These are phyloP conservation scores for Madoqua kirkii DNA, from an alignment of 2,113 vertebrate species.

Conservation along the genomic window DNA sequence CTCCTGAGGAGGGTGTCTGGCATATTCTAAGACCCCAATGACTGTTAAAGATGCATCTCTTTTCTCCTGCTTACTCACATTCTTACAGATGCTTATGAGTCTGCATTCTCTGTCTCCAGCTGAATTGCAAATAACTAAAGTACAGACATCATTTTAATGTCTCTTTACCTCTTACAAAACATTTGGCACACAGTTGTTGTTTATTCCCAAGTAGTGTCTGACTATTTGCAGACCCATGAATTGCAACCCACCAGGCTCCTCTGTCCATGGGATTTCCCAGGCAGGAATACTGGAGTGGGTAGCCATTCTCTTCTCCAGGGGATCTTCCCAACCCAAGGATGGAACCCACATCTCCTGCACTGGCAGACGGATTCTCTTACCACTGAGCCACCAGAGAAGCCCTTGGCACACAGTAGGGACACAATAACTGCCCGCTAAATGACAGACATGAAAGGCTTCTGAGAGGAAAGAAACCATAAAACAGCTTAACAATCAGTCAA, in stretches of 20 bases:
- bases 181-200: not conserved
- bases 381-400: not conserved
- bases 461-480: not conserved
- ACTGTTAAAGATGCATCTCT: not conserved
- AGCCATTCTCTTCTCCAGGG: not conserved
- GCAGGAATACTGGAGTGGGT: not conserved
- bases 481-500: not conserved
- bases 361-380: not conserved
- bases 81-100: not conserved
- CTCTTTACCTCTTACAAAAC: not conserved
- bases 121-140: not conserved
- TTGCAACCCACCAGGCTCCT: not conserved
- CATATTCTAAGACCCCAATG: not conserved
- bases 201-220: not conserved
- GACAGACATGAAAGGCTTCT: not conserved
- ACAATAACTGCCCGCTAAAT: not conserved
- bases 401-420: not conserved
- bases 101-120: not conserved
- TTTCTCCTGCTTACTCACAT: not conserved
- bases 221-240: not conserved
- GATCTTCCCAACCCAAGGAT: not conserved
- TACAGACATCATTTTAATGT: not conserved
- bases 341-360: not conserved
- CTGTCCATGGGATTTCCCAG: not conserved
- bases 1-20: not conserved